Evolutionary conservation across 2,797 vertebrate species (phyloP), one percentile per base, ranked within the genome.

Genomic region (Ambastaia sidthimunki): DNA sequence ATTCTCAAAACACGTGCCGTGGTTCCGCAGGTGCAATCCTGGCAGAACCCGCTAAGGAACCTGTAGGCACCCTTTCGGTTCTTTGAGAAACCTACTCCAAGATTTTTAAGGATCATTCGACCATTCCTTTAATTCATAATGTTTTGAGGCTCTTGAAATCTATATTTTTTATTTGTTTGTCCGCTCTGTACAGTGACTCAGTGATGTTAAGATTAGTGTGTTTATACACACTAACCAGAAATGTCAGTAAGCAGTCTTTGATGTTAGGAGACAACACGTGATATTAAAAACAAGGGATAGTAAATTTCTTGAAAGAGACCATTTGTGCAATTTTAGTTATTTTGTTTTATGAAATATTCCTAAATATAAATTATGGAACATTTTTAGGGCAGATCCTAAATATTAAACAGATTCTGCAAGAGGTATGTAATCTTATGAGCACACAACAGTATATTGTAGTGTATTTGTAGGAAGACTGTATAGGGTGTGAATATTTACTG

Each of bases 401-500:
- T 3, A 57, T 57, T 19, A 19, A 12, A 59, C 3, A 13, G 21
- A 59, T 65, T 65, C 28, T 63, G 10, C 25, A 63, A 15, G 23
- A 19, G 63, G 16, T 23, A 65, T 68, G 3, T 47, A 66, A 59
- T 59, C 10, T 18, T 44, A 28, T 48, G 21, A 44, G 9, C 37
- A 5, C 41, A 44, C 54, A 73, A 47, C 50, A 12, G 11, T 16
- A 57, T 54, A 19, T 11, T 18, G 19, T 44, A 44, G 41, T 77
- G 44, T 80, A 34, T n/a, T 28, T 75, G 72, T 37, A 9, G n/a
- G n/a, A n/a, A n/a, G n/a, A n/a, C n/a, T n/a, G 19, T 13, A 52
- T 60, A 18, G 55, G 44, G 41, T 74, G 37, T 60, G 70, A 80
- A 83, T 80, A 76, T 84, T 81, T 83, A 80, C 79, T 71, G 72